Evolutionary conservation across 2,797 vertebrate genomes (phyloP), one percentile per base, ranked within the genome.

Genomic region (Neosilurus hyrtlii): DNA sequence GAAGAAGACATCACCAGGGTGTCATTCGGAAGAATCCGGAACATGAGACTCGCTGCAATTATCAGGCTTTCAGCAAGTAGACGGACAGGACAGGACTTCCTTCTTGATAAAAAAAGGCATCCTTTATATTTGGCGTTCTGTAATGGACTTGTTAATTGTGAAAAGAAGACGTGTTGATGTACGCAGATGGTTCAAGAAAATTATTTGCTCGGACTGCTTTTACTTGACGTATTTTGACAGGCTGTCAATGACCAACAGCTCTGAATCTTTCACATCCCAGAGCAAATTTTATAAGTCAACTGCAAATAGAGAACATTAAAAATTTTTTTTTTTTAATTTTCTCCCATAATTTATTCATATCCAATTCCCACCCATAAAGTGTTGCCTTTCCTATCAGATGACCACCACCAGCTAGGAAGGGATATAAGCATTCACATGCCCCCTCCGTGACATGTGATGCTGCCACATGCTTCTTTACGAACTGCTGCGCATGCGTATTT

Each of bases 131-230:
- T 56, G 30, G 43, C 14, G 4, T 43, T 9, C 37, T 83, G 43
- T 78, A 71, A 83, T 63, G 18, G 74, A 79, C 49, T 18, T 78
- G 82, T 63, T 78, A 78, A 63, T 71, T 83, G 73, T 11, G 0
- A 52, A 62, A 37, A 18, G n/a, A 74, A 56, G 68, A 65, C 59
- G 20, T 49, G 74, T 52, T 78, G 74, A 83, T 78, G 65, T 6
- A 9, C 5, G 14, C 11, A 26, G 24, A 59, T 66, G 71, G 54
- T 67, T 37, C 20, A 16, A 22, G 3, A 18, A 30, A 59, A 59
- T 9, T 24, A 24, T 35, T 35, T 11, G 1, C 72, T n/a, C 1
- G 56, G 56, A n/a, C 7, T 30, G 10, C 22, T 68, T 67, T 61
- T 12, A 24, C 43, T 10, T 68, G 20, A 35, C 24, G n/a, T 1